Evolutionary conservation across 2,888 invertebrate genomes (phyloP).

Genomic region (Anodontia alba): DNA sequence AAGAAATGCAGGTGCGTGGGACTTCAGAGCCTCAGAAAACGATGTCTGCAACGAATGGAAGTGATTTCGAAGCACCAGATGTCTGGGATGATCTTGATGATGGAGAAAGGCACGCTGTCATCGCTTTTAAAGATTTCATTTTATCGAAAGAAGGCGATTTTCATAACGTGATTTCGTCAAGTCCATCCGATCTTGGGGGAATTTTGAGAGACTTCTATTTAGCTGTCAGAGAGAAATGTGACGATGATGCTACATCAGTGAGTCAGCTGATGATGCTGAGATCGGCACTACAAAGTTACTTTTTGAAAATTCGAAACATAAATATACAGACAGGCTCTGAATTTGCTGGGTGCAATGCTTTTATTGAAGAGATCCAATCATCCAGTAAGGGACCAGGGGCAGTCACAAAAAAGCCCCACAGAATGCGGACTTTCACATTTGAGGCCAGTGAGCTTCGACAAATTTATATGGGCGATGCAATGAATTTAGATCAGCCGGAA

Average conservation of each 20-base stretch:
- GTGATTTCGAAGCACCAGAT: conserved; percentile 56
- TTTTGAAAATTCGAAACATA: conserved; percentile 69
- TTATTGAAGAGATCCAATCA: conserved; percentile 62
- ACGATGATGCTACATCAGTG: conserved; percentile 43
- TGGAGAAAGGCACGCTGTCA: conserved; percentile 50
- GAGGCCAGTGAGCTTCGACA: conserved; percentile 76
- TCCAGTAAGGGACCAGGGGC: not conserved
- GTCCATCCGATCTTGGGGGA: conserved; percentile 69
- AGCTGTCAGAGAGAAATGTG: conserved; percentile 65
- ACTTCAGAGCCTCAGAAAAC: conserved; percentile 34
- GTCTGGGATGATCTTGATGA: conserved; percentile 51
- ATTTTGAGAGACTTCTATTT: conserved; percentile 77
- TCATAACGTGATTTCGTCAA: conserved; percentile 69
- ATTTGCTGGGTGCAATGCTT: conserved; percentile 71
- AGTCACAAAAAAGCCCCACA: conserved; percentile 71
- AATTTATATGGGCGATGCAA: conserved; percentile 75
- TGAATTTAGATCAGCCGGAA: conserved; percentile 76
- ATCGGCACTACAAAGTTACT: conserved; percentile 73
- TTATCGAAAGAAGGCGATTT: conserved; percentile 72
- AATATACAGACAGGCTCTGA: conserved; percentile 71
- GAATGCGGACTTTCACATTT: conserved; percentile 71
- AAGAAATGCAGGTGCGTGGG: conserved; percentile 43
- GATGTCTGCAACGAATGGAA: conserved; percentile 56
- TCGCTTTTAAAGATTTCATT: conserved; percentile 69
- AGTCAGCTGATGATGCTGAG: conserved; percentile 67